Conservation (phyloP, 2,888 invertebrate genomes). For the Xestia c-nigrum region DNA sequence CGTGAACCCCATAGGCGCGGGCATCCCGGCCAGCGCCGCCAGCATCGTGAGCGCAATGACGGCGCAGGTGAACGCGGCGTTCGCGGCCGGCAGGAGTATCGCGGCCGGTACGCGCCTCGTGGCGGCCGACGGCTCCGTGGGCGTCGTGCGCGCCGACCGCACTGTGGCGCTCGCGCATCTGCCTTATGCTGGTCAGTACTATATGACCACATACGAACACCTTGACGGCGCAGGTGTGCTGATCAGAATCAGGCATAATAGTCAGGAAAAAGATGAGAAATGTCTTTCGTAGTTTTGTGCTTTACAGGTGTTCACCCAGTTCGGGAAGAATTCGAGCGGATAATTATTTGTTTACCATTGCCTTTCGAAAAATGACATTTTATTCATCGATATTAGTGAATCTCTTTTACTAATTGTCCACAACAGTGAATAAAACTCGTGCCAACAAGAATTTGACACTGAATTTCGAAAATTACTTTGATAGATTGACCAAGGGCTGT, state of each 20-base stretch:
- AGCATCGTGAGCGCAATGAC: slow-evolving; percentile 88
- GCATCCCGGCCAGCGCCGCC: slow-evolving; percentile 68
- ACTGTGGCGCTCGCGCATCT: slow-evolving; percentile 90
- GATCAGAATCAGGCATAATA: neutral
- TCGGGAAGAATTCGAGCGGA: neutral
- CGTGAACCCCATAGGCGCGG: slow-evolving; percentile 45
- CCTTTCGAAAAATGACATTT: no score
- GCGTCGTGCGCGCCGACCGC: slow-evolving; percentile 92
- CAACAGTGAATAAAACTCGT: no score
- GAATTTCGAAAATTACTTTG: no score
- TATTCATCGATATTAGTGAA: no score
- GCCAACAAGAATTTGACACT: no score
- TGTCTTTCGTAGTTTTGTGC: neutral
- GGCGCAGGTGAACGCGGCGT: slow-evolving; percentile 92
- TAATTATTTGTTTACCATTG: neutral
- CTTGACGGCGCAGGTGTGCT: neutral
- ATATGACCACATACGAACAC: neutral
- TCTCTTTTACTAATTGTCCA: no score
- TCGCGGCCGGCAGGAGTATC: slow-evolving; percentile 90
- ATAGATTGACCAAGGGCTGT: no score
- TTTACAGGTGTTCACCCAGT: neutral
- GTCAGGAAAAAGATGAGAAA: neutral
- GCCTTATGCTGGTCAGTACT: slow-evolving; percentile 79
- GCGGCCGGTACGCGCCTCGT: slow-evolving; percentile 87
- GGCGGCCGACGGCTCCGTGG: slow-evolving; percentile 92